Evolutionary conservation across 2,888 invertebrate genomes (phyloP), one percentile per base, ranked within the genome.

Genomic region (Sialis lutaria): DNA sequence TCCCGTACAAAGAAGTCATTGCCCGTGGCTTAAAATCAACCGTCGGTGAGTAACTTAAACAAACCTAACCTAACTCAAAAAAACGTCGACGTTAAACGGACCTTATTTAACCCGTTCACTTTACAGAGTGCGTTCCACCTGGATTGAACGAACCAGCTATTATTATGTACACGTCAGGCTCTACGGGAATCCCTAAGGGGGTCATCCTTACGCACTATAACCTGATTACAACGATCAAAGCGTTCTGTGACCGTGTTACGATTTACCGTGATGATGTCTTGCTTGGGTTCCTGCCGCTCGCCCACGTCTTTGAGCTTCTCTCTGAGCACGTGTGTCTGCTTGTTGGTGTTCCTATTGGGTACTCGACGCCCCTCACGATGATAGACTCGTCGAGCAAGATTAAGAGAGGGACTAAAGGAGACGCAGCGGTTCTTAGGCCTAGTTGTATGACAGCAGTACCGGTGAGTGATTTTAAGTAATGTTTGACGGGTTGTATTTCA

Each of bases 121-220:
- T 62, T 61, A 0, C 64, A 79, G 81, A 73, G 55, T 60, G 67
- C 13, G 67, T 70, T 5, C 72, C 76, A 6, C 88, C 91, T 2
- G 64, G 66, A 6, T 66, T 79, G 6, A 68, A 76, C 9, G 96
- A 97, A 64, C 79, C 83, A 5, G 97, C 97, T 44, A 90, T 98
- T 57, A 84, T 98, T 40, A 98, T 98, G 97, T 98, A 97, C 72
- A 98, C 97, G 2, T 93, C 92, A 55, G 97, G 97, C 6, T 95
- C 95, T 1, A 97, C 97, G 4, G 96, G 95, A 46, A 78, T 84
- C 50, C 95, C 95, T 0, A 95, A 95, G 68, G 95, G 93, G 57
- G 87, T 90, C 9, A 61, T 87, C 13, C 69, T 90, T 33, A 78
- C 85, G 4, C 90, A 90, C 64, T 77, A 75, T 58, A 90, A 90